Percentiles rank a stretch among this genome's conserved stretches.
Evolutionary conservation across 2,797 vertebrate species (phyloP).

Genomic region (Acanthurus lineatus): DNA sequence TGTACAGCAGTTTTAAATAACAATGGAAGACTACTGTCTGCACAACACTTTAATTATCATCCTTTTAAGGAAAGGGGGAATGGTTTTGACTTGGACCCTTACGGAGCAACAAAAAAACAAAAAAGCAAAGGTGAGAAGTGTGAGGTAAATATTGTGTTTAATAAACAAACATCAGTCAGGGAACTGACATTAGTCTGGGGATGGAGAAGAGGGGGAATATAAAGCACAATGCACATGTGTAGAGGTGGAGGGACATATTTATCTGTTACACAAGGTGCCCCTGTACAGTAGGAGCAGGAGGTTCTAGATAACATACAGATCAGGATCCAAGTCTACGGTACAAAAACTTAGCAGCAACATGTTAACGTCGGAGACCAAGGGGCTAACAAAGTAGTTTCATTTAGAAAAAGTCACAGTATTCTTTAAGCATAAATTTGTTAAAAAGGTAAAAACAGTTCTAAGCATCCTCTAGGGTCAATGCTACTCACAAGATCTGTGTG

Average conservation of each 20-base stretch:
- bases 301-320: constrained; percentile 92
- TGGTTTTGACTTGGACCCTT: constrained; percentile 5
- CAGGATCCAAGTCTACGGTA: constrained; percentile 89
- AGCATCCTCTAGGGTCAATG: constrained; percentile 85
- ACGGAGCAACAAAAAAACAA: constrained; percentile 36
- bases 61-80: background rate
- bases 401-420: constrained; percentile 95
- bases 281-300: constrained; percentile 91
- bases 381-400: constrained; percentile 96
- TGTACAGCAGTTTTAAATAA: background rate
- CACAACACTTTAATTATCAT: constrained; percentile 4
- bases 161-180: constrained; percentile 97
- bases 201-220: constrained; percentile 80
- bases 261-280: constrained; percentile 93
- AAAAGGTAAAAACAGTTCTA: constrained; percentile 93
- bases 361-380: constrained; percentile 94
- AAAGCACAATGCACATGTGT: constrained; percentile 91
- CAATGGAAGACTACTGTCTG: background rate
- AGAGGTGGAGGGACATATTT: constrained; percentile 86
- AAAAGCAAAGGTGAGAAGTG: constrained; percentile 67
- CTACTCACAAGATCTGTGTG: constrained; percentile 84
- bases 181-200: constrained; percentile 96
- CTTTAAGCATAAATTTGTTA: constrained; percentile 90
- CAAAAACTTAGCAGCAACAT: constrained; percentile 98
- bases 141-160: constrained; percentile 98